Base-by-base conservation (phyloP, 64 coral and sea anemone species). In the Orbicella faveolata region DNA sequence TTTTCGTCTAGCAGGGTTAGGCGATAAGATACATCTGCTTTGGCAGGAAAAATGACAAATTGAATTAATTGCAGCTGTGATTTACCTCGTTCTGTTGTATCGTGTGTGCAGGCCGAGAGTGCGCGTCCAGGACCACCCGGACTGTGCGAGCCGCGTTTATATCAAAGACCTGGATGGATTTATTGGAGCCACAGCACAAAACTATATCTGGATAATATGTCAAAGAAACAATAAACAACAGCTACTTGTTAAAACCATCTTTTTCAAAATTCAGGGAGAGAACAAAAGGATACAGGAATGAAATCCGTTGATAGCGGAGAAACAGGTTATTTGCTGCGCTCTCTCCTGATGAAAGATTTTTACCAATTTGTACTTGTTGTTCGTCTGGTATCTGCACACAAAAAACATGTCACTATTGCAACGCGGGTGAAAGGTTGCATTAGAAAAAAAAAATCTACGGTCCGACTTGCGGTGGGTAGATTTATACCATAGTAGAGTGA, bases 161-260 rank as follows among this genome's bases (percentile, higher is more conserved):
- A 88, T 99, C 97, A 79, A 99, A 93, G n/a, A 99, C 88, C 53
- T 99, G 90, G 57, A 96, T 89, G 2, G 97, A 99, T 69, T 90
- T 93, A 73, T 99, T 93, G 37, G 97, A 99, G 73, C 97, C 97
- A 61, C 94, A 95, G 39, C 97, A 99, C 30, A 99, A 41, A 23
- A 95, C 94, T 48, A 99, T 99, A 76, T 99, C 97, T 99, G 57
- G 26, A 77, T 8, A 23, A 4, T 7, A 37, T 21, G 87, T 59
- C 88, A 89, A 75, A 87, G 83, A 93, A 76, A 85, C 2, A 23
- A 20, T 39, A 1, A 4, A 12, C 51, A 19, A 14, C 34, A 77
- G 20, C 34, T 64, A 34, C 67, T 25, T 25, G 3, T 9, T 0
- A 11, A 26, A 10, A 25, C 0, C 8, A 1, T 11, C 0, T 12